Evolutionary conservation across 1,140 invertebrate species (phyloP).

Genomic region (Phthorimaea operculella): DNA sequence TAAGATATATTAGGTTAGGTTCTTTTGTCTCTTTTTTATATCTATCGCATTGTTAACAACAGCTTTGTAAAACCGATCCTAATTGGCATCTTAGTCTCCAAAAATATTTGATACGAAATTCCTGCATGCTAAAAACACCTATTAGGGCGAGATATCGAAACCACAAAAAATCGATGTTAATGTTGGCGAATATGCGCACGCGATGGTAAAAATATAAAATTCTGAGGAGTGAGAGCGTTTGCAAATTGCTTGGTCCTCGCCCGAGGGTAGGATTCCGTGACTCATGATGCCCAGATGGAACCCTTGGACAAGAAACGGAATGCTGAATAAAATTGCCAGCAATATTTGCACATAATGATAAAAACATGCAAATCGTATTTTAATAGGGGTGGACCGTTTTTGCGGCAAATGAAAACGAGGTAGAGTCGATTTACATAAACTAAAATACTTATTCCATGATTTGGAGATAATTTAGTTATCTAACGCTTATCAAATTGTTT

Average conservation of each 20-base stretch:
- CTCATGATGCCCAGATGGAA: background rate
- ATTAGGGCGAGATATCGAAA: background rate
- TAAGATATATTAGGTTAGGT: too few relatives aligned
- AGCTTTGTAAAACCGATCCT: too few relatives aligned
- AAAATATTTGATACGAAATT: conserved; percentile 2
- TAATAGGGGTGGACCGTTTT: too few relatives aligned
- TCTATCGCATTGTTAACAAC: too few relatives aligned
- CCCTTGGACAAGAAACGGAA: background rate
- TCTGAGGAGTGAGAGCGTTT: background rate
- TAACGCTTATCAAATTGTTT: too few relatives aligned
- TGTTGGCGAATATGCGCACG: background rate
- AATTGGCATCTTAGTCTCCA: background rate
- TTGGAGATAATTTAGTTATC: too few relatives aligned
- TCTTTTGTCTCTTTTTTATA: too few relatives aligned
- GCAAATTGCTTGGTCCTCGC: background rate
- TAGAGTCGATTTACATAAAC: too few relatives aligned
- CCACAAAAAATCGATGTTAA: background rate
- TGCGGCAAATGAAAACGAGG: too few relatives aligned
- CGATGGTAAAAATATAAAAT: background rate
- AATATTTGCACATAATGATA: background rate
- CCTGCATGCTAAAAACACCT: background rate
- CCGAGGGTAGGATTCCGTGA: background rate
- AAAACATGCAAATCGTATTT: too few relatives aligned
- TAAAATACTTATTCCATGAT: too few relatives aligned
- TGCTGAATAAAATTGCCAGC: background rate